Conservation (phyloP, 1,140 invertebrate genomes). For the Sinella curviseta region DNA sequence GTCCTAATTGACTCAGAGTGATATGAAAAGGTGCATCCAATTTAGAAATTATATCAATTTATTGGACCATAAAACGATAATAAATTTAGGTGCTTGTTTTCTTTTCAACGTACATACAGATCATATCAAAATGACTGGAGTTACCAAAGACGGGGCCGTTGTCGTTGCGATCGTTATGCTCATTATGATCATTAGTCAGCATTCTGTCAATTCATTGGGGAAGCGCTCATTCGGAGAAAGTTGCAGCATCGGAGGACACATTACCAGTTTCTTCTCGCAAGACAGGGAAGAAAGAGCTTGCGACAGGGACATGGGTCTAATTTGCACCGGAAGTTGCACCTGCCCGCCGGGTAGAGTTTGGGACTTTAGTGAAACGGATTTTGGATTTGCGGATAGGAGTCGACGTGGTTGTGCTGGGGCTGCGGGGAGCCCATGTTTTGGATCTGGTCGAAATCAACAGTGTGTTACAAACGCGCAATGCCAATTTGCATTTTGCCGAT, state of each 20-base stretch:
- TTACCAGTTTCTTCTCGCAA: neutral
- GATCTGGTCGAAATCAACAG: neutral
- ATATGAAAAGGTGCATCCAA: too few relatives aligned
- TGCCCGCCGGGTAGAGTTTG: neutral
- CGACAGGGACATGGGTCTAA: neutral
- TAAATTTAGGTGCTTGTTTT: too few relatives aligned
- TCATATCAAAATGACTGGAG: neutral
- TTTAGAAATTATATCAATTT: too few relatives aligned
- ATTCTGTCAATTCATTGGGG: neutral
- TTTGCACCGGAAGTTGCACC: neutral
- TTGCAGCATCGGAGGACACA: neutral
- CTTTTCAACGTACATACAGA: too few relatives aligned
- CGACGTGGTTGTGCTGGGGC: neutral
- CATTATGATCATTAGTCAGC: neutral
- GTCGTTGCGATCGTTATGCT: neutral
- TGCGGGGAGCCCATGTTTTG: neutral
- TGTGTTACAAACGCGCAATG: neutral
- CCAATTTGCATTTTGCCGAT: constrained; percentile 7
- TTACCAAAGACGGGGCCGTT: neutral
- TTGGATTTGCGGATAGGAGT: neutral
- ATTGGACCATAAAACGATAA: too few relatives aligned
- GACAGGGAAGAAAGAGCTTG: neutral
- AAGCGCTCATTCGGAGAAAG: neutral
- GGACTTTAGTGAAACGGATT: neutral
- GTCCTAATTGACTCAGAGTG: too few relatives aligned